Conservation (phyloP, 2,888 invertebrate species). For the Allolobophora icterica region DNA sequence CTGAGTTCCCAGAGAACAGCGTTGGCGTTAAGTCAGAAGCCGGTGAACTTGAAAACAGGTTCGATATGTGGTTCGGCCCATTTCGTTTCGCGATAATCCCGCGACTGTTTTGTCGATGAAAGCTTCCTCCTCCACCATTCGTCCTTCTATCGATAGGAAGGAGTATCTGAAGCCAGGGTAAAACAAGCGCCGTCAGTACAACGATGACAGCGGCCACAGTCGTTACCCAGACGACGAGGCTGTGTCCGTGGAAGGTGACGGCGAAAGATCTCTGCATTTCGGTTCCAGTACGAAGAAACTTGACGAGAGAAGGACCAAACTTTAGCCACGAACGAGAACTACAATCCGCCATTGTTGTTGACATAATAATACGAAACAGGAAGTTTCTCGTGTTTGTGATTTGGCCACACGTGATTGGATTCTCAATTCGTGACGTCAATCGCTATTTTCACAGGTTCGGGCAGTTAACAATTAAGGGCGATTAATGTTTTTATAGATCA, state of each 20-base stretch:
- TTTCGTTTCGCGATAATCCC: neutral
- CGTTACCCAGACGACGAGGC: neutral
- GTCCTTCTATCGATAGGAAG: neutral
- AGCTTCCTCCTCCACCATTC: neutral
- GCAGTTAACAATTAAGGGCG: neutral
- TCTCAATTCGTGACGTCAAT: neutral
- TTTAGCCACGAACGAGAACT: neutral
- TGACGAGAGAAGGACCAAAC: neutral
- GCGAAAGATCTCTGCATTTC: neutral
- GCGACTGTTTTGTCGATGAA: neutral
- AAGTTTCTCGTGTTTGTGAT: neutral
- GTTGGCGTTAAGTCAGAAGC: neutral
- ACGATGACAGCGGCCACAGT: neutral
- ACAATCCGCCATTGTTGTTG: neutral
- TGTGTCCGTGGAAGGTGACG: neutral
- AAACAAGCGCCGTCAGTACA: neutral
- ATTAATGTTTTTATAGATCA: neutral
- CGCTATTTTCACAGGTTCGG: neutral
- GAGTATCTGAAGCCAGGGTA: neutral
- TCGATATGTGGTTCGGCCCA: slow-evolving; percentile 5
- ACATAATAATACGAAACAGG: neutral
- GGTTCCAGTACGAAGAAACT: slow-evolving; percentile 11
- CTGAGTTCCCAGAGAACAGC: neutral
- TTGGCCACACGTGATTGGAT: neutral
- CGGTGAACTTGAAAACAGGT: neutral